Percentiles rank a stretch among this genome's conserved stretches.
Conservation (phyloP, 2,797 vertebrate species). For the Lagorchestes hirsutus region DNA sequence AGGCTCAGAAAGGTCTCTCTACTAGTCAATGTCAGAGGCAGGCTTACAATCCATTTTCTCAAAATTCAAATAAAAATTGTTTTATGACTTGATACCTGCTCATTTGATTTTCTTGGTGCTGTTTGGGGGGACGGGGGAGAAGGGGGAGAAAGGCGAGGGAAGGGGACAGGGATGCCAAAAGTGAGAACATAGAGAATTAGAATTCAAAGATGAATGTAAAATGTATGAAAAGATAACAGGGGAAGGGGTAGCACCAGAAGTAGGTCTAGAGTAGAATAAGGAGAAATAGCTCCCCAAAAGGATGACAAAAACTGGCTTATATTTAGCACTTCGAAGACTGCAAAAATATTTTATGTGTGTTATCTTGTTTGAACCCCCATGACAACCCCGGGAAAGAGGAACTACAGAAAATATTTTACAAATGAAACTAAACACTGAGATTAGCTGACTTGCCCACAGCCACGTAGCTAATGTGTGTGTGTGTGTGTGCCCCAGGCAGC, state of each 20-base stretch:
- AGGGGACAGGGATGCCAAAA: neutral
- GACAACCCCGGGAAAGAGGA: neutral
- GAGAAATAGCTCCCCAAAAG: neutral
- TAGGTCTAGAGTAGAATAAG: neutral
- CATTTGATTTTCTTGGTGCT: neutral
- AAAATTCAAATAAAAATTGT: neutral
- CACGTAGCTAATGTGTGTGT: neutral
- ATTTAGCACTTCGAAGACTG: neutral
- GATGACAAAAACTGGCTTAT: neutral
- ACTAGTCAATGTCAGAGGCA: neutral
- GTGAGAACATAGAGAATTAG: neutral
- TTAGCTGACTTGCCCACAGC: neutral
- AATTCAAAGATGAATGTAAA: neutral
- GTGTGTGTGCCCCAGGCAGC: neutral
- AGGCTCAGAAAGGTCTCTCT: neutral
- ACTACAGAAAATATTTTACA: neutral
- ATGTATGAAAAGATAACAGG: neutral
- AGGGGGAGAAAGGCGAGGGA: accelerated
- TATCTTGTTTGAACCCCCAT: neutral
- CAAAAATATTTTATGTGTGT: neutral
- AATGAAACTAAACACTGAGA: neutral
- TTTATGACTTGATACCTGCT: neutral
- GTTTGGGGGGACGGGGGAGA: accelerated
- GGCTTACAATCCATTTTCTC: neutral
- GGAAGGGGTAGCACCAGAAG: neutral